Percentiles rank a stretch among this genome's conserved stretches.
phyloP scores from a whole-genome alignment of 1,140 invertebrate species.

The Trichonephila clavipes region DNA sequence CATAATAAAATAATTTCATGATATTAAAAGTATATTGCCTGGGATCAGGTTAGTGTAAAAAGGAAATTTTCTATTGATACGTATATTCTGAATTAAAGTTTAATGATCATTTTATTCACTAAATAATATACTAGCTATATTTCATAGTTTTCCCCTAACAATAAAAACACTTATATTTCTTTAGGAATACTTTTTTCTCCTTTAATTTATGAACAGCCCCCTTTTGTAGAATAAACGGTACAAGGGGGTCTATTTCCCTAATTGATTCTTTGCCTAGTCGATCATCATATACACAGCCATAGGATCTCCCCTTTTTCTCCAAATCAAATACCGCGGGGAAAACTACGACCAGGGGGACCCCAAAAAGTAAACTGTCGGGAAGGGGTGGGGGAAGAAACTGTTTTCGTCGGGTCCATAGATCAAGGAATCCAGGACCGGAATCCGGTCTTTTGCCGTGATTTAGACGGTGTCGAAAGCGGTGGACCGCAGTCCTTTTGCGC shows the following conservation, averaged over 20 bases:
- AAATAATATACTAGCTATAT: too few species aligned
- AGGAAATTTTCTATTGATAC: too few species aligned
- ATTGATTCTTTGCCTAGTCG: slow-evolving; percentile 56
- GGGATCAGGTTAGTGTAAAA: too few species aligned
- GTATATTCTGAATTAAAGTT: too few species aligned
- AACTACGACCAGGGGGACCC: slow-evolving; percentile 8
- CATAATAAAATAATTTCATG: too few species aligned
- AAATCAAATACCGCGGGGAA: slow-evolving; percentile 39
- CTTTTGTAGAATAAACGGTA: neutral
- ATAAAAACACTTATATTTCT: neutral
- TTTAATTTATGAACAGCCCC: slow-evolving; percentile 24
- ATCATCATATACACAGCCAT: slow-evolving; percentile 24
- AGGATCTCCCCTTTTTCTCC: slow-evolving; percentile 17
- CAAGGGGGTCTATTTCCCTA: slow-evolving; percentile 45
- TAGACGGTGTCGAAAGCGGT: slow-evolving; percentile 49
- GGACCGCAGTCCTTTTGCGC: slow-evolving; percentile 27
- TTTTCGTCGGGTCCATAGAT: slow-evolving; percentile 58
- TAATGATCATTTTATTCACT: too few species aligned
- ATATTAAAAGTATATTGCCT: too few species aligned
- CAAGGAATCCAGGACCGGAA: slow-evolving; percentile 30
- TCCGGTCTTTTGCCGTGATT: slow-evolving; percentile 39
- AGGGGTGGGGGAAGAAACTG: neutral
- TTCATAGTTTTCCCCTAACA: too few species aligned
- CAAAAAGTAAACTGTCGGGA: neutral
- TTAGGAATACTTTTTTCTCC: neutral